phyloP scores from a whole-genome alignment of 2,113 vertebrate species.

The Protobothrops flavoviridis region DNA sequence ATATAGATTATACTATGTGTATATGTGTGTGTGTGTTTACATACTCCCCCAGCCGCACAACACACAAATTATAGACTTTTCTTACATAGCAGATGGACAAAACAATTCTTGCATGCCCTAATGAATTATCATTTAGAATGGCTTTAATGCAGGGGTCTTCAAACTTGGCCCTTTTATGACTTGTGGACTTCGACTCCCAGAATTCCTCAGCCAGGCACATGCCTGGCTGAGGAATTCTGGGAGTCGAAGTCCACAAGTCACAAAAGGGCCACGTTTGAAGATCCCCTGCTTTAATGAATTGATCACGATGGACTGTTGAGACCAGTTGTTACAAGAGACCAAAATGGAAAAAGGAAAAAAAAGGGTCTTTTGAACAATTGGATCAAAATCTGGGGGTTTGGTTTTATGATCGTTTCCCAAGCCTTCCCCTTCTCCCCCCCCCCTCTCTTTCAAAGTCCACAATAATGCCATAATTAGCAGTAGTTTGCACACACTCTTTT shows the following conservation, averaged over 20 bases:
- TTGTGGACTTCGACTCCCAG: too few species aligned
- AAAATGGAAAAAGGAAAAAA: too few species aligned
- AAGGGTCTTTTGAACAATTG: not conserved
- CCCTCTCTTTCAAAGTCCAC: not conserved
- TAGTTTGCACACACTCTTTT: not conserved
- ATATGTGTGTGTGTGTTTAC: too few species aligned
- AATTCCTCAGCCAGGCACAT: too few species aligned
- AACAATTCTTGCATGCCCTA: not conserved
- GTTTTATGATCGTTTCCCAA: not conserved
- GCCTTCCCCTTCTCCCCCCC: not conserved
- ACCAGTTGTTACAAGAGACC: not conserved
- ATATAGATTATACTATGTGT: too few species aligned
- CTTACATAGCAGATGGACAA: not conserved
- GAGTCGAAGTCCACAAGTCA: too few species aligned
- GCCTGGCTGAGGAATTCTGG: too few species aligned
- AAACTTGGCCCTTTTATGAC: too few species aligned
- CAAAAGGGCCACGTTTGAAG: too few species aligned
- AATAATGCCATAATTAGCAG: too few species aligned
- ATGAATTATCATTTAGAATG: not conserved
- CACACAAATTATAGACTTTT: not conserved
- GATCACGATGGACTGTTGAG: not conserved
- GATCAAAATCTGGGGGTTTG: not conserved
- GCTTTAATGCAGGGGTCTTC: not conserved
- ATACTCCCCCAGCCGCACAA: too few species aligned
- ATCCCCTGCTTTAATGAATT: not conserved